These are phyloP conservation scores for Hippasteria phrygiana DNA, from an alignment of 53 echinoderm and acorn worm genomes.

Conservation along the genomic window DNA sequence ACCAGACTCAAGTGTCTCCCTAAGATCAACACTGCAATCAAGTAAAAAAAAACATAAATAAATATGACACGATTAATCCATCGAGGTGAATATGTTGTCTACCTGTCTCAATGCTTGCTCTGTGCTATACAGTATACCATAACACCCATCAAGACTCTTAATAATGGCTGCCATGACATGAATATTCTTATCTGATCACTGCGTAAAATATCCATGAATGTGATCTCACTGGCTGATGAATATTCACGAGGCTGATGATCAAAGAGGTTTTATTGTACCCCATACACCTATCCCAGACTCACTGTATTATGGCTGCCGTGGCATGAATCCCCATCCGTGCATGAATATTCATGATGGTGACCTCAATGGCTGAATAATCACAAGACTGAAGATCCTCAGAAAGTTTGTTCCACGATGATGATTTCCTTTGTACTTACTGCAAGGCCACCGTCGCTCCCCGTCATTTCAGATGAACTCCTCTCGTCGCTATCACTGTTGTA, in stretches of 20 bases:
- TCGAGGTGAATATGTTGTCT: neutral
- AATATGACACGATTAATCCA: conserved; percentile 22
- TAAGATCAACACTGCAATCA: neutral
- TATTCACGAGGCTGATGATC: conserved; percentile 28
- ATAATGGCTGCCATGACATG: conserved; percentile 54
- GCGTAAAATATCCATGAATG: conserved; percentile 35
- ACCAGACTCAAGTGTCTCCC: neutral
- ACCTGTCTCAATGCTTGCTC: conserved; percentile 60
- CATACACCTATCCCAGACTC: neutral
- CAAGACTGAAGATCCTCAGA: conserved; percentile 46
- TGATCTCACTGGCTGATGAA: conserved; percentile 42
- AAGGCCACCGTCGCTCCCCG: conserved; percentile 88
- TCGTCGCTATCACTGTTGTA: conserved; percentile 97
- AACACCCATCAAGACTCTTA: conserved; percentile 18
- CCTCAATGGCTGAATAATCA: conserved; percentile 9
- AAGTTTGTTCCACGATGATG: conserved; percentile 46
- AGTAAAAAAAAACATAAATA: neutral
- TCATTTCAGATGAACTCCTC: conserved; percentile 82
- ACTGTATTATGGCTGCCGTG: neutral
- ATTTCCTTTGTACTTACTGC: conserved; percentile 78
- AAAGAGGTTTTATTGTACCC: neutral
- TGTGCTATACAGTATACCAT: conserved; percentile 15
- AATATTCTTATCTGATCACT: conserved; percentile 2
- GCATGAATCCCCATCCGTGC: conserved; percentile 4
- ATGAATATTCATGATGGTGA: conserved; percentile 17